Evolutionary conservation across 2,888 invertebrate species (phyloP).

Genomic region (Acanthoscelides obtectus): DNA sequence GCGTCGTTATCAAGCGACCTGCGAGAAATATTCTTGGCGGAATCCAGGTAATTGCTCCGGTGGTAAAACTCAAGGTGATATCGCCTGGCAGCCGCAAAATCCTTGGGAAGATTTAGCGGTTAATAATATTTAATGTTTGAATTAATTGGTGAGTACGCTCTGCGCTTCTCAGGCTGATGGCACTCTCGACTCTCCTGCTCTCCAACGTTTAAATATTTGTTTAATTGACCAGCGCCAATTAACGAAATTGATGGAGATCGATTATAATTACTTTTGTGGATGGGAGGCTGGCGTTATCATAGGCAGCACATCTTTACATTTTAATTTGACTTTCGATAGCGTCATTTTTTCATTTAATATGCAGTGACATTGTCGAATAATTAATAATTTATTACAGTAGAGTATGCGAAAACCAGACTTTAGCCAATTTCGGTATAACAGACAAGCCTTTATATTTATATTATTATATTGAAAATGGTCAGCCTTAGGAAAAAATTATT

Average conservation of each 20-base stretch:
- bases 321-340: neutral
- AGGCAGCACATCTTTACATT: neutral
- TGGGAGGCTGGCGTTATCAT: neutral
- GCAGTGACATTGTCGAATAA: too few species aligned
- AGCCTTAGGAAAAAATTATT: too few species aligned
- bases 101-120: neutral
- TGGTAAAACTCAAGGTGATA: neutral
- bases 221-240: neutral
- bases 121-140: neutral
- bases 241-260: neutral
- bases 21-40: neutral
- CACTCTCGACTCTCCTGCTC: neutral
- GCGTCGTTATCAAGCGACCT: neutral
- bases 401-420: too few species aligned
- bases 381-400: too few species aligned
- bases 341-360: neutral
- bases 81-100: too few species aligned
- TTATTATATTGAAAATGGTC: too few species aligned
- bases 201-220: neutral
- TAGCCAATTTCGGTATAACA: too few species aligned
- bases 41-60: neutral
- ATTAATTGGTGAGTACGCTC: neutral
- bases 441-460: too few species aligned
- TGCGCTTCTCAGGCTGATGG: too few species aligned
- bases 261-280: neutral